These are phyloP conservation scores for Eupithecia exiguata DNA, from an alignment of 2,888 invertebrate genomes.

Conservation along the genomic window DNA sequence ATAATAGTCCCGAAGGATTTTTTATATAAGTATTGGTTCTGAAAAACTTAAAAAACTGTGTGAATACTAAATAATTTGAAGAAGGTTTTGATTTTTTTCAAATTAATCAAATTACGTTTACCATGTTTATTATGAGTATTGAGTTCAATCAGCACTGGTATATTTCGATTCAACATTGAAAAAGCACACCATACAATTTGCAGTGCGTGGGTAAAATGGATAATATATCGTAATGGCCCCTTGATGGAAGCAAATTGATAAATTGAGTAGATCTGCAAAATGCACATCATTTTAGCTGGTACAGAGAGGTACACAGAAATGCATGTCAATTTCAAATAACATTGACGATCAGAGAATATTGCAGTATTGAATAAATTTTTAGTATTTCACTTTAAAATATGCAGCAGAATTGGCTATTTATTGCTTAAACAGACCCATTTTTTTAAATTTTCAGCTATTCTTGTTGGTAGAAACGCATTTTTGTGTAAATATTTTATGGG, in stretches of 20 bases:
- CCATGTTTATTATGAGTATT: not conserved
- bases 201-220: slow-evolving; percentile 25
- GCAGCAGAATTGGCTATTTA: too few relatives aligned
- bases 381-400: too few relatives aligned
- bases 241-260: slow-evolving; percentile 33
- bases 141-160: not conserved
- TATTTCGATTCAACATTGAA: not conserved
- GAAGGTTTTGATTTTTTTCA: too few relatives aligned
- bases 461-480: too few relatives aligned
- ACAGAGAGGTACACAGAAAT: not conserved
- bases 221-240: slow-evolving; percentile 22
- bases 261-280: slow-evolving; percentile 21
- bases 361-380: not conserved
- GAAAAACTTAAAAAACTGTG: too few relatives aligned
- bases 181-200: slow-evolving; percentile 13
- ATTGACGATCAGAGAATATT: not conserved
- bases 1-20: too few relatives aligned
- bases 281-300: not conserved
- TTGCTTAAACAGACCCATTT: too few relatives aligned
- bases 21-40: too few relatives aligned
- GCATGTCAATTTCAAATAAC: slow-evolving; percentile 2
- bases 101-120: not conserved
- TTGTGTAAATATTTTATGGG: too few relatives aligned
- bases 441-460: too few relatives aligned
- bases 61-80: too few relatives aligned